Base-by-base conservation (phyloP, 2,113 vertebrate genomes). In the Amia ocellicauda region DNA sequence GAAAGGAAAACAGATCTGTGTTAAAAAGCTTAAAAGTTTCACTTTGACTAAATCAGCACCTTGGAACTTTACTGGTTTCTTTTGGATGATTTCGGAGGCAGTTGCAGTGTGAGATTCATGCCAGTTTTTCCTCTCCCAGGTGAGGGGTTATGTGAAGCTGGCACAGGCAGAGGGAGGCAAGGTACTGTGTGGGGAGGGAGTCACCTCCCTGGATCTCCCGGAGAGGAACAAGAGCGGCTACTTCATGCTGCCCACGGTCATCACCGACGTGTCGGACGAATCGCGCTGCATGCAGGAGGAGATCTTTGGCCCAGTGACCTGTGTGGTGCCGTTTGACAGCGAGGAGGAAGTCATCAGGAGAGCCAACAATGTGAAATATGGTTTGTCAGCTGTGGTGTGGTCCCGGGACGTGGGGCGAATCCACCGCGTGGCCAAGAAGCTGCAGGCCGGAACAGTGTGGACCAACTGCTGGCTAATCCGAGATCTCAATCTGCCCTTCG, bases 381-480 rank as follows among this genome's bases (percentile, higher is more conserved):
- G 97, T 2, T 79, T 99, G 70, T 85, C 88, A 7, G 94, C 94
- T 26, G 91, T 90, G 0, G 88, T 99, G 41, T 99, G 97, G 97
- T 95, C 97, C 14, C 36, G 75, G 29, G 85, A 92, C 0, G 91
- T 98, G 68, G 93, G 91, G 1, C 88, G 88, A 0, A 62, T 95
- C 42, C 94, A 98, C 77, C 76, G 94, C 0, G 83, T 99, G 68
- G 94, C 94, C 23, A 85, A 69, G 82, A 85, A 58, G 55, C 69
- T 99, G 2, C 92, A 97, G 70, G 79, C 92, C 0, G 97, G 97
- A 0, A 54, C 97, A 76, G 93, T 99, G 62, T 99, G 96, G 96
- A 93, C 91, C 83, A 99, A 99, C 79, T 98, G 95, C 82, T 99
- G 96, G 97, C 84, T 99, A 52, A 75, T 99, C 73, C 89, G 96